phyloP scores from a whole-genome alignment of 92 coral and sea anemone species.

The Zoanthus solanderi region DNA sequence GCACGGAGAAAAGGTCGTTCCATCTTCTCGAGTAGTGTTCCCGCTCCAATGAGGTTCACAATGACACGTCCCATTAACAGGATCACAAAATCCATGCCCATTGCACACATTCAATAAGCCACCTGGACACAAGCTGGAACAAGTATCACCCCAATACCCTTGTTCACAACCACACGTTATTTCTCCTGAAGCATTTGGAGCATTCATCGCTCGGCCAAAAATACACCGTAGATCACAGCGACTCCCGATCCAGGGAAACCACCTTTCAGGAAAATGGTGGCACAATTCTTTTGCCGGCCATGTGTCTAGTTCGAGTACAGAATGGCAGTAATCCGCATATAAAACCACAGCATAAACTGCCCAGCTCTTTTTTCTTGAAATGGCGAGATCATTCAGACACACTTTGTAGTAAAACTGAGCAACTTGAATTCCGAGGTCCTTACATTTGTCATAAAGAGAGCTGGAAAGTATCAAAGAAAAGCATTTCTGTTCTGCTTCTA shows the following conservation, averaged over 20 bases:
- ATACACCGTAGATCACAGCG: conserved; percentile 56
- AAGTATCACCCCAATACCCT: conserved; percentile 72
- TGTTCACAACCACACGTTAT: conserved; percentile 58
- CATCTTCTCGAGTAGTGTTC: conserved; percentile 26
- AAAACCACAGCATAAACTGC: conserved; percentile 86
- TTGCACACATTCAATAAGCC: conserved; percentile 72
- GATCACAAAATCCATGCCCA: conserved; percentile 71
- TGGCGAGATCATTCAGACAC: conserved; percentile 76
- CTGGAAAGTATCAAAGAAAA: conserved; percentile 76
- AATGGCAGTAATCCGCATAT: conserved; percentile 85
- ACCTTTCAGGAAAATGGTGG: conserved; percentile 66
- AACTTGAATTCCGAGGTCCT: conserved; percentile 67
- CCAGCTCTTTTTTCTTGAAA: conserved; percentile 64
- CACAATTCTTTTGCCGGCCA: conserved; percentile 97
- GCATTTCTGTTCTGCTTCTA: conserved; percentile 72
- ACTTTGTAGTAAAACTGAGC: conserved; percentile 88
- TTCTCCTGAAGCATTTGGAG: conserved; percentile 49
- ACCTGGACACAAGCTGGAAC: conserved; percentile 69
- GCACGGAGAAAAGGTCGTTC: conserved; percentile 48
- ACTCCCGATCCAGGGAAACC: conserved; percentile 87
- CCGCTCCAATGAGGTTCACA: conserved; percentile 72
- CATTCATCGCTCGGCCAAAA: conserved; percentile 57
- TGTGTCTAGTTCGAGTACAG: conserved; percentile 60
- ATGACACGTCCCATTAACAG: conserved; percentile 64
- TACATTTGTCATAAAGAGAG: conserved; percentile 74